Base-by-base conservation (phyloP, 2,113 vertebrate species). In the Anoura caudifer region DNA sequence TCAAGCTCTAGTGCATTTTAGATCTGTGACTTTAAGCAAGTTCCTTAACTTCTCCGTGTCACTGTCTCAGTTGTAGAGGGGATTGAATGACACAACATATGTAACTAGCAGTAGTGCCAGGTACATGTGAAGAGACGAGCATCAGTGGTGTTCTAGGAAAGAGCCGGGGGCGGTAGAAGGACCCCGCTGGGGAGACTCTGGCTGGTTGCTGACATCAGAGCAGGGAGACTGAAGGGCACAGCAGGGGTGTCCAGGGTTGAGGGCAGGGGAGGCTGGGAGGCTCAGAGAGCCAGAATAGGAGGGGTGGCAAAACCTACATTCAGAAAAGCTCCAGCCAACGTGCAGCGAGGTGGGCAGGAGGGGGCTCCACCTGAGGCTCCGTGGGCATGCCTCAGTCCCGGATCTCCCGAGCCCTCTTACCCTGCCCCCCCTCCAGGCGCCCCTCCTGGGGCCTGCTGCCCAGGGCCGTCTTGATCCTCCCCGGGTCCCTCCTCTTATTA, bases 321-420 rank as follows among this genome's bases (percentile, higher is more conserved):
- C 19, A 13, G 54, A 16, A 45, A 19, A 65, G 38, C 17, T 4
- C 1, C 9, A 59, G 56, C 56, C 56, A 3, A 59, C 20, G 67
- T 59, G 50, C 90, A 81, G 79, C n/a, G 36, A 56, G 26, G 3
- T 5, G 28, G 16, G 8, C 7, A 5, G 45, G 10, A 16, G 31
- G 3, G 72, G 13, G 15, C 47, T 2, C 2, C 0, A 26, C 43
- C 38, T 54, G 0, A 19, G 22, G 19, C 1, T 10, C 5, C 3
- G 14, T 13, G 67, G 80, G 81, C 19, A 17, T 28, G 86, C 4
- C 31, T 9, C 2, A 5, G 7, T 0, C 11, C 15, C 11, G 59
- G 24, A 61, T 61, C 59, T 24, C 9, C 24, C 22, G 24, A 24
- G 59, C 15, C 59, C 19, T 54, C 56, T 19, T 59, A 26, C 56